A percentile compares a stretch with the other conserved stretches of the same genome.
Conservation (phyloP, 2,888 invertebrate genomes). For the Sarcophaga rosellei region DNA sequence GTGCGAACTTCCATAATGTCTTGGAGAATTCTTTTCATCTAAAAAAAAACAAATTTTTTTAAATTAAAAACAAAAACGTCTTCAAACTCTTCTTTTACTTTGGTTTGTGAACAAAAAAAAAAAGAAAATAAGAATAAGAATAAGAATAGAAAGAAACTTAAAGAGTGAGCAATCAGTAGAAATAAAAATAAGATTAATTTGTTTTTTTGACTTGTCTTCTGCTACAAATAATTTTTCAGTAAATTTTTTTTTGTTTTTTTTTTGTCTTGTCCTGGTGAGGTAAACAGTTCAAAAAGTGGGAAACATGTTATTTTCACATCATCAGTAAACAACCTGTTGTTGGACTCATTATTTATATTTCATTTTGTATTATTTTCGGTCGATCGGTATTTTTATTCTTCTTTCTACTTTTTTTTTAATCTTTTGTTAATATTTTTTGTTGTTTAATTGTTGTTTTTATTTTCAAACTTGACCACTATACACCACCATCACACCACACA, state of each 20-base stretch:
- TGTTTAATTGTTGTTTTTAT: constrained; percentile 65
- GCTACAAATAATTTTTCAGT: constrained; percentile 26
- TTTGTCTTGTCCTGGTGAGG: constrained; percentile 44
- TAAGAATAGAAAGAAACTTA: neutral
- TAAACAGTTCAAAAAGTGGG: constrained; percentile 29
- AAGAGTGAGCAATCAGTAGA: constrained; percentile 50
- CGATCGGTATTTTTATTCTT: constrained; percentile 25
- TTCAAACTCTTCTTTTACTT: constrained; percentile 37
- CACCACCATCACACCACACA: neutral
- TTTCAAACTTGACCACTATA: constrained; percentile 44
- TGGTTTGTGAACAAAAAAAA: constrained; percentile 24
- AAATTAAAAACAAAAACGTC: constrained; percentile 46
- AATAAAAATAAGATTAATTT: constrained; percentile 73
- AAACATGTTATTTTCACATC: constrained; percentile 69
- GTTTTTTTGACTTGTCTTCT: constrained; percentile 69
- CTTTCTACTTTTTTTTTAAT: constrained; percentile 28
- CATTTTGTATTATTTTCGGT: constrained; percentile 42
- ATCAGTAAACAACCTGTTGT: constrained; percentile 73
- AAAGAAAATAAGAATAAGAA: neutral
- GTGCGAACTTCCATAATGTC: constrained; percentile 50
- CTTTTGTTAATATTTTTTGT: constrained; percentile 52
- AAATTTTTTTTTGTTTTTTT: neutral
- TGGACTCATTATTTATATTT: constrained; percentile 68
- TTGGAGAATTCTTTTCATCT: constrained; percentile 46
- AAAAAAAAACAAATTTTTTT: constrained; percentile 42